Conservation (phyloP, 2,888 invertebrate species). For the Saturnia pavonia region DNA sequence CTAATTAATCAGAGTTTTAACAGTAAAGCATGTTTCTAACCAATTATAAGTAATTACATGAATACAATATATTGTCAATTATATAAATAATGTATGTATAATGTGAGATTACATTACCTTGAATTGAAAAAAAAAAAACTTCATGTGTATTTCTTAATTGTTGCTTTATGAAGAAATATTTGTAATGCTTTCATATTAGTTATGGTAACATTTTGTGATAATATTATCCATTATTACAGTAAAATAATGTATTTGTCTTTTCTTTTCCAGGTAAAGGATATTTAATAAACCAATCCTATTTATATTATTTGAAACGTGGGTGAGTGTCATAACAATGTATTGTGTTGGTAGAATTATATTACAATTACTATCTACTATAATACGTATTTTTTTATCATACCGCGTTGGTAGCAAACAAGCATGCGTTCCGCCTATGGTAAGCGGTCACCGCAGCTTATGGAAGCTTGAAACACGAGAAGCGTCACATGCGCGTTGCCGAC, state of each 20-base stretch:
- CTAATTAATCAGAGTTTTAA: background rate
- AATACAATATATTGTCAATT: too few species aligned
- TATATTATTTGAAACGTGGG: background rate
- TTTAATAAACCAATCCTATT: background rate
- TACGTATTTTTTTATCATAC: too few species aligned
- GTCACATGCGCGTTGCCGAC: too few species aligned
- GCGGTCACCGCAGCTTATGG: too few species aligned
- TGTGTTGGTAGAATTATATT: background rate
- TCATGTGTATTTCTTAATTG: background rate
- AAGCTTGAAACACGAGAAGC: too few species aligned
- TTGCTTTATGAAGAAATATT: background rate
- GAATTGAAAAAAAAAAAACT: background rate
- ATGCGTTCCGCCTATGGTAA: too few species aligned
- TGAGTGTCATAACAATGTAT: background rate
- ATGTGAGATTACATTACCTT: too few species aligned
- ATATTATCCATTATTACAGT: background rate
- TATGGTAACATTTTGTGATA: too few species aligned
- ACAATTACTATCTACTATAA: background rate
- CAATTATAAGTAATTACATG: background rate
- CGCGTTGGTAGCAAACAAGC: too few species aligned
- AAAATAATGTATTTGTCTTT: constrained; percentile 12
- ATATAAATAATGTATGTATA: too few species aligned
- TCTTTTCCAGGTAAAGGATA: constrained; percentile 28
- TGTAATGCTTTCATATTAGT: background rate
- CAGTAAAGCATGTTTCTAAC: background rate